phyloP scores from a whole-genome alignment of 2,113 vertebrate genomes.

The Triplophysa siluroides region DNA sequence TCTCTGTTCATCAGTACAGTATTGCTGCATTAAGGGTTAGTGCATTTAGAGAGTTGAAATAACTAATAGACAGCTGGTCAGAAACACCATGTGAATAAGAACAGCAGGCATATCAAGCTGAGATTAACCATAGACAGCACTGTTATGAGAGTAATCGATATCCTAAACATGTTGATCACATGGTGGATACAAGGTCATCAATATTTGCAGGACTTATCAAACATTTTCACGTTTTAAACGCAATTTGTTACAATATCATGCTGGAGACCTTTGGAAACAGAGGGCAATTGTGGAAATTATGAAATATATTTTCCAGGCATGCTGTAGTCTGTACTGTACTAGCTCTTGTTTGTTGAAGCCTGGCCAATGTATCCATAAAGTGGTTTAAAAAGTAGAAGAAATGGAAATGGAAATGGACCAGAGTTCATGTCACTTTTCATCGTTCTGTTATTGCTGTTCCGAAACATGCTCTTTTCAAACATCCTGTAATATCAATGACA shows the following conservation, averaged over 20 bases:
- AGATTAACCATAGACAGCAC: too few relatives aligned
- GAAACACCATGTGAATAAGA: too few relatives aligned
- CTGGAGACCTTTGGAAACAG: too few relatives aligned
- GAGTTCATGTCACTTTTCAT: background rate
- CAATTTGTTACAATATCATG: background rate
- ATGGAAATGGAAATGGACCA: too few relatives aligned
- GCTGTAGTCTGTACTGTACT: conserved; percentile 17
- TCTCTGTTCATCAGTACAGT: background rate
- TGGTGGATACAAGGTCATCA: too few relatives aligned
- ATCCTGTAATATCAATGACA: background rate
- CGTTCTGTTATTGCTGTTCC: conserved; percentile 41
- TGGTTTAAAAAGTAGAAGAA: background rate
- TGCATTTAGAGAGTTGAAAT: background rate
- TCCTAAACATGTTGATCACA: too few relatives aligned
- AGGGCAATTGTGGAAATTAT: background rate
- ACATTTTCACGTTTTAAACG: too few relatives aligned
- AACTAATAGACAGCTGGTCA: background rate
- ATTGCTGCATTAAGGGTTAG: conserved; percentile 15
- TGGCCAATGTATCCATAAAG: background rate
- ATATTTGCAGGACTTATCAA: too few relatives aligned
- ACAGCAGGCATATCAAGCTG: too few relatives aligned
- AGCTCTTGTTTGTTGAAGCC: background rate
- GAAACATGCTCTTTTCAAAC: conserved; percentile 9
- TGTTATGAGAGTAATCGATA: too few relatives aligned
- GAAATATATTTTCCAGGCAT: background rate